Evolutionary conservation across 2,888 invertebrate species (phyloP), one percentile per base, ranked within the genome.

Genomic region (Cylloceria caligata): DNA sequence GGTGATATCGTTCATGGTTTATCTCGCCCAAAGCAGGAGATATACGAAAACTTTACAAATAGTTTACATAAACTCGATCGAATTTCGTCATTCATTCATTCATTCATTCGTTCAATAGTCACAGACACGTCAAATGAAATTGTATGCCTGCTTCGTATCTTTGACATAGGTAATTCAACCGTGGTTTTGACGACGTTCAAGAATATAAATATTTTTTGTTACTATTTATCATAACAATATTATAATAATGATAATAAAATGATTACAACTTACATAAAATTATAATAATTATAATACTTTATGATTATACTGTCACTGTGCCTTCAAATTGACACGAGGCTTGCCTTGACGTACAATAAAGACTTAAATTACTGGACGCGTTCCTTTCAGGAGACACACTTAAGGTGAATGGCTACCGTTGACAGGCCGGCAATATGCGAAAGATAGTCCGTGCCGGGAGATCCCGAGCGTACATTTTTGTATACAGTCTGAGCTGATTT

Each of bases 31-130:
- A 34, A 60, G 60, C 19, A 52, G 27, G 24, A 11, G 45, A 30
- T 27, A 62, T 39, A 52, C 24, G 60, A 36, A 55, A 30, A 55
- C 34, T n/a, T n/a, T n/a, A n/a, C n/a, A n/a, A n/a, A n/a, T n/a
- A n/a, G n/a, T n/a, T n/a, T 49, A 24, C 30, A 42, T 27, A n/a
- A n/a, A 36, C 7, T 34, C 62, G 16, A 49, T 39, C 27, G 16
- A 49, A 67, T 81, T 81, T 81, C 81, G 52, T 81, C 72, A 81
- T 24, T 52, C 69, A 45, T 45, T 81, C 72, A 81, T 24, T 52
- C 69, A 45, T 45, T 81, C 72, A 81, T 24, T 52, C 69, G 16
- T 45, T 64, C 49, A 74, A 68, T 30, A 55, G 6, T 34, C 30
- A 6, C 27, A 11, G 42, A 21, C 30, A 34, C 16, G 39, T n/a